These are phyloP conservation scores for Cantharis nigra DNA, from an alignment of 2,888 invertebrate genomes.

Conservation along the genomic window DNA sequence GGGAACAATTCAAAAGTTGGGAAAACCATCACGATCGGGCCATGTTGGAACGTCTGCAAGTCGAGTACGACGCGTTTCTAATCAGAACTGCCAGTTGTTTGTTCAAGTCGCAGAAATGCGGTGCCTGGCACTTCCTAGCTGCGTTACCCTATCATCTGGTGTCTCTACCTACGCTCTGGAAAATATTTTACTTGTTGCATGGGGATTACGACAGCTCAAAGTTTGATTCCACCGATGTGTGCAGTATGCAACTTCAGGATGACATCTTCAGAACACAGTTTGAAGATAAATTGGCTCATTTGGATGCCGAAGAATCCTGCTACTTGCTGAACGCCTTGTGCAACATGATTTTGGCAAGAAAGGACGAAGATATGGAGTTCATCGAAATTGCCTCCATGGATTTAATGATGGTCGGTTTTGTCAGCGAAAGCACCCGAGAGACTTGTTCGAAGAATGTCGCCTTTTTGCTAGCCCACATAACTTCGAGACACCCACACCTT, in stretches of 20 bases:
- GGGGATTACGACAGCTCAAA: constrained; percentile 58
- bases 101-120: constrained; percentile 71
- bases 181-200: constrained; percentile 67
- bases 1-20: constrained; percentile 60
- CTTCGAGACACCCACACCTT: constrained; percentile 69
- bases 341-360: constrained; percentile 75
- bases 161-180: constrained; percentile 65
- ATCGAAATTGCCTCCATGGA: constrained; percentile 69
- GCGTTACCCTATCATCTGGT: constrained; percentile 71
- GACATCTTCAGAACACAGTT: constrained; percentile 60
- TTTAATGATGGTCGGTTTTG: constrained; percentile 75
- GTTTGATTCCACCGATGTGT: constrained; percentile 39
- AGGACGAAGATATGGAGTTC: constrained; percentile 64
- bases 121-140: constrained; percentile 82
- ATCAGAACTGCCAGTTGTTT: constrained; percentile 70
- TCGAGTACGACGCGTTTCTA: constrained; percentile 76
- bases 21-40: constrained; percentile 54
- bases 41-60: constrained; percentile 64
- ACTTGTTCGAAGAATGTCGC: constrained; percentile 75
- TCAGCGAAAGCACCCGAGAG: constrained; percentile 70
- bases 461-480: constrained; percentile 72
- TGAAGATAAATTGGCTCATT: constrained; percentile 65
- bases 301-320: constrained; percentile 75
- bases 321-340: constrained; percentile 79
- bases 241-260: constrained; percentile 55